These are phyloP conservation scores for Huso huso DNA, from an alignment of 2,797 vertebrate genomes.

Conservation along the genomic window DNA sequence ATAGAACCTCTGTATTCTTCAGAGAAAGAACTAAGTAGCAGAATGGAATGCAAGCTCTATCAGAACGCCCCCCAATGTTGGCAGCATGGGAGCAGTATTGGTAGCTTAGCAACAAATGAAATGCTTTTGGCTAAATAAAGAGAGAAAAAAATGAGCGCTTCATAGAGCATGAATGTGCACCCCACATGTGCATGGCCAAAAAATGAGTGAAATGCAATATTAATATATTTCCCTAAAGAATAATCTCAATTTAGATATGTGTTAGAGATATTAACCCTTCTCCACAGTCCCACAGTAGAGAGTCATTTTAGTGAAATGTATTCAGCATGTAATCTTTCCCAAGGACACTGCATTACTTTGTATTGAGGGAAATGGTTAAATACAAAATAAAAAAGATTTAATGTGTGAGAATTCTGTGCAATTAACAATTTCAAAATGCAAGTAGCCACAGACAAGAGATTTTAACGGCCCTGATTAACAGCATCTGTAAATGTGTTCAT, in stretches of 20 bases:
- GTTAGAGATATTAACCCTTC: not conserved
- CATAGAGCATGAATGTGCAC: no score
- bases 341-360: not conserved
- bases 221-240: not conserved
- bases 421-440: conserved; percentile 1
- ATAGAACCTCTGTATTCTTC: no score
- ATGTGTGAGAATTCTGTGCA: not conserved
- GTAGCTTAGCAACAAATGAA: no score
- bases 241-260: not conserved
- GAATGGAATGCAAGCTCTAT: no score
- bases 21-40: no score
- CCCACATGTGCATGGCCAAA: no score
- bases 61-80: no score
- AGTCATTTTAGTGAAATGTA: not conserved
- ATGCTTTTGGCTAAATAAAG: no score
- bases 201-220: not conserved
- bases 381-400: not conserved
- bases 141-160: no score
- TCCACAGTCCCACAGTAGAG: not conserved
- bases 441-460: conserved; percentile 5
- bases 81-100: no score
- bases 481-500: conserved; percentile 7
- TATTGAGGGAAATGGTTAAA: conserved; percentile 1
- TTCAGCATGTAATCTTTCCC: conserved; percentile 4
- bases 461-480: conserved; percentile 11